Conservation (phyloP, 2,888 invertebrate species). For the Phyllotreta cruciferae region DNA sequence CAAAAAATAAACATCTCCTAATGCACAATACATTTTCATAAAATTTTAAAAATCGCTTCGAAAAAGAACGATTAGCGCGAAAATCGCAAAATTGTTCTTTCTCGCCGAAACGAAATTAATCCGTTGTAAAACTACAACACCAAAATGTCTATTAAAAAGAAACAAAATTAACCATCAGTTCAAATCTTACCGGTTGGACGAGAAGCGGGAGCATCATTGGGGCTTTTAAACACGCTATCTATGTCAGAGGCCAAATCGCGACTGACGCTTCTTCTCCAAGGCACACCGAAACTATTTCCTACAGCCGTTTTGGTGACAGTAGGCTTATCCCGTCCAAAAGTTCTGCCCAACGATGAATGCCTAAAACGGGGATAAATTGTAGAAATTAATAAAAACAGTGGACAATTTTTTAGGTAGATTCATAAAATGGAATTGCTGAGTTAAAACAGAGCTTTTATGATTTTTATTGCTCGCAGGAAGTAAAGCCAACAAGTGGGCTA, state of each 20-base stretch:
- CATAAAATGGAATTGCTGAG: constrained; percentile 52
- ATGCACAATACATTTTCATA: constrained; percentile 28
- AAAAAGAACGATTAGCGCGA: not conserved
- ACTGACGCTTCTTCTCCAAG: constrained; percentile 70
- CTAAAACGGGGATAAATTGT: too few species aligned
- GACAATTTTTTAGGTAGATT: constrained; percentile 60
- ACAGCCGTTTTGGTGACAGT: constrained; percentile 42
- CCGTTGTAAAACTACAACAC: not conserved
- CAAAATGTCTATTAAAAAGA: not conserved
- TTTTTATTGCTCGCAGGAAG: too few species aligned
- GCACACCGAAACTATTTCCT: constrained; percentile 52
- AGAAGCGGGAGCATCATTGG: constrained; percentile 59
- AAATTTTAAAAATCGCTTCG: constrained; percentile 13
- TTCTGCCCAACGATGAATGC: constrained; percentile 59
- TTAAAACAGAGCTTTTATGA: too few species aligned
- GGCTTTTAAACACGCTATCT: constrained; percentile 74
- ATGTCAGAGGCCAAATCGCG: constrained; percentile 76
- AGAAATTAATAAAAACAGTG: constrained; percentile 22
- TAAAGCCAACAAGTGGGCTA: too few species aligned
- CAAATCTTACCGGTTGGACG: constrained; percentile 71
- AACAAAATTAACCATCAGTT: not conserved
- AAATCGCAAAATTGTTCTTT: not conserved
- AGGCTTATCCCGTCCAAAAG: constrained; percentile 57
- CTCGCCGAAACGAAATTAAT: not conserved
- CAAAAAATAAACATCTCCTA: constrained; percentile 42